Conservation (phyloP, 1,140 invertebrate species). For the Calosoma granatense region DNA sequence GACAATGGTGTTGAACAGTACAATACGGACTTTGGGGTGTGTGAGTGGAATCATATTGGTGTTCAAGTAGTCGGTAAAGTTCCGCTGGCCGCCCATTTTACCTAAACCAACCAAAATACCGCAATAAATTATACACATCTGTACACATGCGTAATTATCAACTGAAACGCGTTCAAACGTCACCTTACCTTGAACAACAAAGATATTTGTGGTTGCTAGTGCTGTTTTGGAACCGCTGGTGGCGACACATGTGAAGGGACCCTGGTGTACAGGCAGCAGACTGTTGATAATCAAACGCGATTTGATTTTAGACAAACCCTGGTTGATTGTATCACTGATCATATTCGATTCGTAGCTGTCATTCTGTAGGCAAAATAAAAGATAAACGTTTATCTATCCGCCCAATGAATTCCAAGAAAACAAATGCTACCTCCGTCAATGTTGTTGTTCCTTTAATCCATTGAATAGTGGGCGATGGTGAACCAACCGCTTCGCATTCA, state of each 20-base stretch:
- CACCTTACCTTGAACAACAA: conserved; percentile 24
- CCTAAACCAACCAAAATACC: neutral
- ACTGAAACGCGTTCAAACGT: no score
- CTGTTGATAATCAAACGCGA: conserved; percentile 58
- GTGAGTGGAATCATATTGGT: conserved; percentile 1
- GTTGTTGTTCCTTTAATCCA: conserved; percentile 54
- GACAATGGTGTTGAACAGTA: conserved; percentile 24
- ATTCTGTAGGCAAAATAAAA: conserved; percentile 22
- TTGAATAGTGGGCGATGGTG: conserved; percentile 54
- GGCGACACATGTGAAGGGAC: conserved; percentile 62
- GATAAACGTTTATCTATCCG: neutral
- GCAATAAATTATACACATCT: no score
- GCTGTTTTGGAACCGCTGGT: conserved; percentile 46
- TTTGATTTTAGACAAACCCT: conserved; percentile 46
- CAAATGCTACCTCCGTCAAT: conserved; percentile 49
- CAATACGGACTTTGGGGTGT: conserved; percentile 6
- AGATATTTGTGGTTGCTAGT: conserved; percentile 40
- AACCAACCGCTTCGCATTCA: conserved; percentile 54
- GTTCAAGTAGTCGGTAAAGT: neutral
- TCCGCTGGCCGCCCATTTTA: neutral
- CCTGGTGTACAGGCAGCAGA: conserved; percentile 44
- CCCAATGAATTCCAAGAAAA: conserved; percentile 6
- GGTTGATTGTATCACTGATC: conserved; percentile 37
- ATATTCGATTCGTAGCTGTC: conserved; percentile 40
- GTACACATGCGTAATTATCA: no score